phyloP scores from a whole-genome alignment of 2,113 vertebrate species.

The Lathamus discolor region DNA sequence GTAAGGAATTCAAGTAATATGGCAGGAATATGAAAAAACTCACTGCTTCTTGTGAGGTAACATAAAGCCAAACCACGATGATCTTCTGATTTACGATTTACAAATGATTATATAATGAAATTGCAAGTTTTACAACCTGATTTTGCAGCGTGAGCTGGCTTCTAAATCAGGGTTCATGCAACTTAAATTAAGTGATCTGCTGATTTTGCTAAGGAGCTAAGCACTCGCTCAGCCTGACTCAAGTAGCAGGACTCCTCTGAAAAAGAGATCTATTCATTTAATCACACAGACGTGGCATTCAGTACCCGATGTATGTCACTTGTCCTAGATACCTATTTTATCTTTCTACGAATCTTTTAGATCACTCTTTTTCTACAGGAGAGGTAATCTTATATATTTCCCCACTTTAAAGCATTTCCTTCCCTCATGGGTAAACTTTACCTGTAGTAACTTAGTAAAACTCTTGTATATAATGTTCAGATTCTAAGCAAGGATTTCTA shows the following conservation, averaged over 20 bases:
- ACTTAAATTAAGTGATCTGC: neutral
- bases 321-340: neutral
- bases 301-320: neutral
- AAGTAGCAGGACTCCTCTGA: neutral
- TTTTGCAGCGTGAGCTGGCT: neutral
- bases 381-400: neutral
- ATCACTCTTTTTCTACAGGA: neutral
- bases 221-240: neutral
- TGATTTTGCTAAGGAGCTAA: neutral
- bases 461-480: no score
- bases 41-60: neutral
- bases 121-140: neutral
- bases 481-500: neutral
- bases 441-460: neutral
- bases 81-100: neutral
- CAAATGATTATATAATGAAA: neutral
- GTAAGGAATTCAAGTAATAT: neutral
- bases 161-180: neutral
- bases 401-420: neutral
- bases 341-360: neutral
- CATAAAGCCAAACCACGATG: neutral
- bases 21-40: neutral
- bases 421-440: neutral
- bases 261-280: neutral
- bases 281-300: neutral